Evolutionary conservation across 2,113 vertebrate genomes (phyloP), one percentile per base, ranked within the genome.

Genomic region (Arenaria interpres): DNA sequence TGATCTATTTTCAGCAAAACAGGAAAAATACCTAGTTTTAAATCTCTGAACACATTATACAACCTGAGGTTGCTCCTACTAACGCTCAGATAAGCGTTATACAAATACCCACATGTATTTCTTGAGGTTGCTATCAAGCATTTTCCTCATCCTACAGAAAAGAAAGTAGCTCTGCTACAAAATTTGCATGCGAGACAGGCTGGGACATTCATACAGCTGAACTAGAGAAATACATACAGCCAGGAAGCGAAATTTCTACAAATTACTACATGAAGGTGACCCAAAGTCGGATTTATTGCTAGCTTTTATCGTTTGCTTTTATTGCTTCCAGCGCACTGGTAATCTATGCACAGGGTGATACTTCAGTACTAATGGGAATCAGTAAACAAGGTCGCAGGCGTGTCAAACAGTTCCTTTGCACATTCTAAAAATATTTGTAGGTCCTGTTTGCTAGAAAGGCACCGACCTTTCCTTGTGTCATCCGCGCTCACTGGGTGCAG

Each of bases 211-310:
- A 57, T 6, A 54, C 48, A 85, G 46, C 6, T 53, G 57, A 93
- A 50, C 69, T 46, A 41, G 25, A 82, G 53, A 91, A 85, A 75
- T 25, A 81, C 59, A 73, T 2, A 59, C 14, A 92, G 77, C 84
- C 62, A 24, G 35, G 81, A 94, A 96, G 81, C 2, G 4, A 85
- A 87, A 88, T 82, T 78, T 18, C 53, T 50, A 62, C 85, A 79
- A 64, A 93, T 93, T 24, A 41, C 25, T 66, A 66, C 50, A 20
- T 13, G 48, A 96, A 90, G 89, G 84, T 95, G 94, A 94, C 96
- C 80, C 74, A 88, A 85, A 81, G 74, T 59, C 81, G 4, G 0
- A 89, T 62, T 94, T 88, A 89, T 62, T 82, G 88, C 80, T 46
- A 41, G 45, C 62, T 83, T 83, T 90, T 86, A 90, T 60, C 48